Base-by-base conservation (phyloP, 35 echinoderm and acorn worm genomes). In the Hemicentrotus pulcherrimus region DNA sequence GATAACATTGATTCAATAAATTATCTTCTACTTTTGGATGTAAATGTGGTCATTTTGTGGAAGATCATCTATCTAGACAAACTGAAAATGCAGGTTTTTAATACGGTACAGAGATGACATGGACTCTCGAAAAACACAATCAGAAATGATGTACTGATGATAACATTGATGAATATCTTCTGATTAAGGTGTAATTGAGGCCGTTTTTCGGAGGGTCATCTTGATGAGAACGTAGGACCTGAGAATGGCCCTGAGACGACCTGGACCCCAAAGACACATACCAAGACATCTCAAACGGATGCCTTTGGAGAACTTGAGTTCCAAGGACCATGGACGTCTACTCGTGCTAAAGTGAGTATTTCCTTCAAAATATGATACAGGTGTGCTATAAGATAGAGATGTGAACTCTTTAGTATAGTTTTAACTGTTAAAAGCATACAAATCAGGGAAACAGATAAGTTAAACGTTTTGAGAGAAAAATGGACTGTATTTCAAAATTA, bases 231-330 rank as follows among this genome's bases (percentile, higher is more conserved):
- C 46, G 85, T 48, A 86, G 92, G 94, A 4, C 47, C 41, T 0
- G 92, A 85, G 13, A 88, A 47, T 13, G 97, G 86, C 2, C 60
- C 90, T 48, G 61, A 85, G 52, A 28, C 24, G 65, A 78, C 65
- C 7, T 98, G 97, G 97, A 90, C 47, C 14, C 95, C 97, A 70
- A 94, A 96, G 19, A 96, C 94, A 31, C 95, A 97, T 92, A 99
- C 98, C 2, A 65, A 70, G 24, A 85, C 15, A 19, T 31, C 22
- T 7, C 91, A 94, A 0, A 99, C 98, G 0, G 95, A 99, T 91
- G 96, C 98, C 6, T 99, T 94, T 85, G 98, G 98, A 31, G 98
- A 97, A n/a, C 88, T 99, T n/a, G 96, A 99, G 92, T 99, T 99
- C 48, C 98, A 96, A 94, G 98, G 96, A 47, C 96, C 94, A 28